Percentiles rank a stretch among this genome's conserved stretches.
phyloP scores from a whole-genome alignment of 2,113 vertebrate genomes.

The Phalacrocorax brasilianus region DNA sequence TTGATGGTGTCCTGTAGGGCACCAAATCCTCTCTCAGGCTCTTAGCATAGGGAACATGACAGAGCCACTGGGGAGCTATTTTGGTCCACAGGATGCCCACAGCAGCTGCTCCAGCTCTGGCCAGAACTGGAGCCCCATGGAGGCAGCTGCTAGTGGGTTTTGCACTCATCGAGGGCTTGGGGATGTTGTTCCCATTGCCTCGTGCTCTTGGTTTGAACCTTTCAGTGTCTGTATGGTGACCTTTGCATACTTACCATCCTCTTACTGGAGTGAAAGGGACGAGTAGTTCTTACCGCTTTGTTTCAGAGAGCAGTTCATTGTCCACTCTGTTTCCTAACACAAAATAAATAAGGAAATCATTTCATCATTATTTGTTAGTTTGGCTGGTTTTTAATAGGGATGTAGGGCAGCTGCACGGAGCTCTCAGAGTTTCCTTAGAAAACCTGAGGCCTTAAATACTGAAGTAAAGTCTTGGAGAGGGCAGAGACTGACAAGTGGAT shows the following conservation, averaged over 20 bases:
- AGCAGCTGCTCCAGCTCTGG: neutral
- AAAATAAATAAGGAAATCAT: constrained; percentile 57
- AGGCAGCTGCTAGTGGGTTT: constrained; percentile 15
- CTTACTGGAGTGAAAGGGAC: neutral
- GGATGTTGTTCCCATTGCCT: constrained; percentile 13
- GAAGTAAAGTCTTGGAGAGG: neutral
- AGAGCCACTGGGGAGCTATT: neutral
- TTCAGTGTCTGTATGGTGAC: constrained; percentile 20
- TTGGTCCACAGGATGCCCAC: neutral
- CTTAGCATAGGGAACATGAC: neutral
- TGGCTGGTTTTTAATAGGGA: constrained; percentile 41
- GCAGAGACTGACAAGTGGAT: neutral
- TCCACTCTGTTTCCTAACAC: constrained; percentile 52
- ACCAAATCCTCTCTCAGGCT: neutral
- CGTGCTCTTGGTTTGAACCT: constrained; percentile 7
- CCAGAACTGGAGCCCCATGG: neutral
- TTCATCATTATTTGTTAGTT: constrained; percentile 61
- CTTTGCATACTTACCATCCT: constrained; percentile 27
- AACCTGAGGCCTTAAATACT: neutral
- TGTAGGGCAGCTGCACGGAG: neutral
- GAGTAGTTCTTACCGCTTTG: constrained; percentile 39
- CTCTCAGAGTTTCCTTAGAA: constrained; percentile 30
- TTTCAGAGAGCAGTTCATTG: constrained; percentile 55
- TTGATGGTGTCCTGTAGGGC: neutral
- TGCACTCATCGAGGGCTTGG: neutral